phyloP scores from a whole-genome alignment of 2,888 invertebrate genomes.

The Therioaphis trifolii region DNA sequence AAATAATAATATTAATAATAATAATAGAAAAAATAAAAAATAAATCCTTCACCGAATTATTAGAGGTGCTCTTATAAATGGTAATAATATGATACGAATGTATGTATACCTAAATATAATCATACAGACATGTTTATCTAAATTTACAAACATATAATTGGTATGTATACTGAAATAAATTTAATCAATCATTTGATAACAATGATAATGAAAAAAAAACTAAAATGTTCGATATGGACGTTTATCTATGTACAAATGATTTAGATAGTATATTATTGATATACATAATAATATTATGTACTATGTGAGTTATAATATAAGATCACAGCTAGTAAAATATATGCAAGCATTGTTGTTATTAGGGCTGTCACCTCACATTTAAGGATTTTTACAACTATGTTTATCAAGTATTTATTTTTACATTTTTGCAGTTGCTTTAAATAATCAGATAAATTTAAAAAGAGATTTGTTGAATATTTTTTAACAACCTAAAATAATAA shows the following conservation, averaged over 20 bases:
- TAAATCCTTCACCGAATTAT: conserved; percentile 48
- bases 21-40: neutral
- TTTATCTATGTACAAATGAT: neutral
- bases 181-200: neutral
- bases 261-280: neutral
- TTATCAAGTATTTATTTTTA: too few species aligned
- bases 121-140: conserved; percentile 11
- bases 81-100: neutral
- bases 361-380: too few species aligned
- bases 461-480: too few species aligned
- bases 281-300: neutral
- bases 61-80: conserved; percentile 6
- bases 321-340: neutral
- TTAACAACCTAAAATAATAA: too few species aligned
- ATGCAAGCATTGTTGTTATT: neutral
- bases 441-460: too few species aligned
- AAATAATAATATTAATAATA: neutral
- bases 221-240: conserved; percentile 8
- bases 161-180: neutral
- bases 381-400: too few species aligned
- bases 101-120: neutral
- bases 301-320: neutral
- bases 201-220: neutral
- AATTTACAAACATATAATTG: neutral
- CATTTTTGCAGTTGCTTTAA: too few species aligned